These are phyloP conservation scores for Saxicola maurus DNA, from an alignment of 2,797 vertebrate species.

Conservation along the genomic window DNA sequence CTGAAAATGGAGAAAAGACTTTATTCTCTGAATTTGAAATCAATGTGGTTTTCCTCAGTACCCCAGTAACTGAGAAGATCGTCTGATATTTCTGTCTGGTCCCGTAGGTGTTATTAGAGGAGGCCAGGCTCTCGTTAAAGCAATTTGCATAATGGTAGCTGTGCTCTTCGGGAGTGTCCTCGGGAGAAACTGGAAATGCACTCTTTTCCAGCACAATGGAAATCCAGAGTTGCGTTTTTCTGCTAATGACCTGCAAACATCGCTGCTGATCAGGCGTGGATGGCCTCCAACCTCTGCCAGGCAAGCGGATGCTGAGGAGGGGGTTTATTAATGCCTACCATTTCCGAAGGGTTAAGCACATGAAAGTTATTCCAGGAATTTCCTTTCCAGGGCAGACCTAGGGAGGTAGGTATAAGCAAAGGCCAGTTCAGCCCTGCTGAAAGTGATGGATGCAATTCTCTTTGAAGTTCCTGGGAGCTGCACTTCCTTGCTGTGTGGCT, in stretches of 20 bases:
- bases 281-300: slow-evolving; percentile 47
- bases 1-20: background rate
- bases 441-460: slow-evolving; percentile 19
- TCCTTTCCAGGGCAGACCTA: slow-evolving; percentile 43
- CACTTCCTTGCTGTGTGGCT: background rate
- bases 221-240: slow-evolving; percentile 13
- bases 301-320: slow-evolving; percentile 33
- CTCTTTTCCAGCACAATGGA: slow-evolving; percentile 27
- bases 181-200: slow-evolving; percentile 8
- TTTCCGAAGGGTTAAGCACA: slow-evolving; percentile 45
- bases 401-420: slow-evolving; percentile 41
- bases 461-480: slow-evolving; percentile 50
- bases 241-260: slow-evolving; percentile 52
- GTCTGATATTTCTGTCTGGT: slow-evolving; percentile 27
- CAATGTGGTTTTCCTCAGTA: background rate
- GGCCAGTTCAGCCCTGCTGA: background rate
- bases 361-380: slow-evolving; percentile 61
- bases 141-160: slow-evolving; percentile 66
- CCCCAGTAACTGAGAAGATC: slow-evolving; percentile 9
- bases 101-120: slow-evolving; percentile 29
- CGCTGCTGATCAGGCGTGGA: background rate
- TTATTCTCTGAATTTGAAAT: background rate
- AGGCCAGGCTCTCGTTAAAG: slow-evolving; percentile 56
- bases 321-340: slow-evolving; percentile 44
- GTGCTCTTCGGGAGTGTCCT: slow-evolving; percentile 45